These are phyloP conservation scores for Yponomeuta plumbellus DNA, from an alignment of 2,888 invertebrate genomes.

Conservation along the genomic window DNA sequence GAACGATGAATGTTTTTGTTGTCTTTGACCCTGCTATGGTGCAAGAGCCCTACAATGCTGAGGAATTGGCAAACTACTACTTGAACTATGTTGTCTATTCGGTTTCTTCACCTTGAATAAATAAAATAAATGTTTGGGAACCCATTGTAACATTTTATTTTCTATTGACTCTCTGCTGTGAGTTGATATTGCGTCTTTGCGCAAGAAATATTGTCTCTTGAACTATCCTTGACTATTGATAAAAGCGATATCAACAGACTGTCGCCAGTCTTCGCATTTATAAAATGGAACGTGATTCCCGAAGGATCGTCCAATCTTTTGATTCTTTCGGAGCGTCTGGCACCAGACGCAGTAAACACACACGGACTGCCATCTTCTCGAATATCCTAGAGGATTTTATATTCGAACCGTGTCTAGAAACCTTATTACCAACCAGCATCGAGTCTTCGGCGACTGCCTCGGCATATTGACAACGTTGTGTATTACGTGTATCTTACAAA, in stretches of 20 bases:
- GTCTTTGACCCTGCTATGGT: not conserved
- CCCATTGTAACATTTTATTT: not conserved
- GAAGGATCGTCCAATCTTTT: slow-evolving; percentile 60
- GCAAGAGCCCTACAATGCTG: not conserved
- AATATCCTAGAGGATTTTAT: slow-evolving; percentile 54
- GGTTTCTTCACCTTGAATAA: no score
- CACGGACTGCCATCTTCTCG: slow-evolving; percentile 53
- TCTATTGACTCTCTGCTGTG: not conserved
- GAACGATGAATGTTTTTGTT: not conserved
- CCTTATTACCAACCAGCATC: slow-evolving; percentile 54
- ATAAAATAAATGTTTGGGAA: not conserved
- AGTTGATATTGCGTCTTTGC: not conserved
- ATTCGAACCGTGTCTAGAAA: slow-evolving; percentile 57
- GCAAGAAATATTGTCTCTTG: not conserved
- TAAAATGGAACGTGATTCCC: slow-evolving; percentile 70
- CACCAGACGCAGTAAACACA: slow-evolving; percentile 51
- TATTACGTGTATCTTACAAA: slow-evolving; percentile 4
- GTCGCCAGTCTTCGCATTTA: slow-evolving; percentile 28
- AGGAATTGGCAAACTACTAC: no score
- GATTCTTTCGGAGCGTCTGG: slow-evolving; percentile 35
- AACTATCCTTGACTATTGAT: not conserved
- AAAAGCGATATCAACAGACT: not conserved
- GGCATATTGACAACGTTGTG: slow-evolving; percentile 19
- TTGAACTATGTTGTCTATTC: no score
- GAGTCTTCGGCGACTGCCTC: slow-evolving; percentile 22